phyloP scores from a whole-genome alignment of 2,888 invertebrate genomes.

The Stenichneumon culpator region DNA sequence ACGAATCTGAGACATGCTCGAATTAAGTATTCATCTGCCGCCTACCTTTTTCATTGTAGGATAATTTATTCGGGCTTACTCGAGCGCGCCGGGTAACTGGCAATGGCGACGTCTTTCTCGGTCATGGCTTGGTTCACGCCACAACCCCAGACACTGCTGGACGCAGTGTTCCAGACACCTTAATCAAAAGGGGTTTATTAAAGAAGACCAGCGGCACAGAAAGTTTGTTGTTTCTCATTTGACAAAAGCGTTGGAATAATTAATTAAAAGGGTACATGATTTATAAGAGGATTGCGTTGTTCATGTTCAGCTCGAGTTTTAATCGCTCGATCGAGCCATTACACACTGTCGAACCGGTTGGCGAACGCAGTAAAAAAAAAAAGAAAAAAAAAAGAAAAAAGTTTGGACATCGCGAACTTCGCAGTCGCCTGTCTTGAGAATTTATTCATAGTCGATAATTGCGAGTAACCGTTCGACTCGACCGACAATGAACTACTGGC shows the following conservation, averaged over 20 bases:
- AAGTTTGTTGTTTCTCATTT: not conserved
- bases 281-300: not conserved
- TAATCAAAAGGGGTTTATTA: constrained; percentile 4
- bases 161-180: not conserved
- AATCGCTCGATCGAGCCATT: not conserved
- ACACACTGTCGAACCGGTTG: constrained; percentile 10
- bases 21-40: too few relatives aligned
- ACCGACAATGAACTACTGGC: constrained; percentile 29
- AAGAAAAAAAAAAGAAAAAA: not conserved
- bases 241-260: not conserved
- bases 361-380: not conserved
- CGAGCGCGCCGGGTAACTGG: not conserved
- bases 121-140: not conserved
- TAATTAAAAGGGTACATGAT: not conserved
- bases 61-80: too few relatives aligned
- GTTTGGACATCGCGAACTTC: constrained; percentile 18
- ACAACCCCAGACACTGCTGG: not conserved
- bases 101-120: not conserved
- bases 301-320: not conserved
- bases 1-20: too few relatives aligned
- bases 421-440: constrained; percentile 33
- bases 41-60: too few relatives aligned
- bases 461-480: constrained; percentile 22
- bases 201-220: not conserved
- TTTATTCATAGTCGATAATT: constrained; percentile 69